Evolutionary conservation across 2,113 vertebrate genomes (phyloP).

Genomic region (Rhegmatorhina hoffmannsi): DNA sequence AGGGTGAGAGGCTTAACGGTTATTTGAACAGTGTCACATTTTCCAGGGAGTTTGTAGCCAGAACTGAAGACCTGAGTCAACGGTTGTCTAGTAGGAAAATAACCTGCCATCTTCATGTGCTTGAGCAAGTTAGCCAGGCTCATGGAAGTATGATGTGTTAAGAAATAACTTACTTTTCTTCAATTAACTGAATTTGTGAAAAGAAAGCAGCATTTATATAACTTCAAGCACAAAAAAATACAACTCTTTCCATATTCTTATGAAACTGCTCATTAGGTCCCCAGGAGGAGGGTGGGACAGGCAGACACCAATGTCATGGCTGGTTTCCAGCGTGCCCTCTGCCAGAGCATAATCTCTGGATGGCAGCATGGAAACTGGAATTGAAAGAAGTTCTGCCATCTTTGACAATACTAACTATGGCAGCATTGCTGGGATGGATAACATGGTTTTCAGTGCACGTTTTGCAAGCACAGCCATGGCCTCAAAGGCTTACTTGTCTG

Average conservation of each 20-base stretch:
- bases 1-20: background rate
- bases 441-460: background rate
- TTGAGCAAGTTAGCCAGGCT: background rate
- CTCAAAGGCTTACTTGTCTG: background rate
- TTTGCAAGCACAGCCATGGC: background rate
- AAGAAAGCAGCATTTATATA: background rate
- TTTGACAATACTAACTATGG: fast-evolving
- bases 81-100: background rate
- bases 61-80: background rate
- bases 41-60: background rate
- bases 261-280: fast-evolving
- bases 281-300: background rate
- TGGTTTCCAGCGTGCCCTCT: background rate
- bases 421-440: background rate
- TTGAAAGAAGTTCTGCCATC: fast-evolving
- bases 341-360: background rate
- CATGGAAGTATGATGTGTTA: background rate
- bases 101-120: background rate
- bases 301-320: background rate
- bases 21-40: background rate
- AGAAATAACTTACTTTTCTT: background rate
- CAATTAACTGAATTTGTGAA: background rate
- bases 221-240: background rate
- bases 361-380: background rate
- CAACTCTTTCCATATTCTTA: background rate